Evolutionary conservation across 2,888 invertebrate genomes (phyloP).

Genomic region (Coenonympha arcania): DNA sequence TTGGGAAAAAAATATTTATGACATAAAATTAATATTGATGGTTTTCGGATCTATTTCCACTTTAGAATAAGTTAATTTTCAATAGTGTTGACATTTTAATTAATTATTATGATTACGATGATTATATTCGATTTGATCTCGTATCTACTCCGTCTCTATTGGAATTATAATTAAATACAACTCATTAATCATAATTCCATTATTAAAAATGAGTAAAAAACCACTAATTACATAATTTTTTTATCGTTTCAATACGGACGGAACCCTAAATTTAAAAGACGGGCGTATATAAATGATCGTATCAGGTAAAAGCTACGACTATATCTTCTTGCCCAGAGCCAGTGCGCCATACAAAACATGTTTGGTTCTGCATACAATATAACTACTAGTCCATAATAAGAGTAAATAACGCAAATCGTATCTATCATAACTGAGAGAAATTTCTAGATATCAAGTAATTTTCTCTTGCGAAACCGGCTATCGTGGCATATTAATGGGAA

Average conservation of each 20-base stretch:
- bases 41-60: neutral
- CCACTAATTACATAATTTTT: no score
- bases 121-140: no score
- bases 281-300: no score
- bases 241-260: no score
- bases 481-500: slow-evolving; percentile 37
- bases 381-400: slow-evolving; percentile 1
- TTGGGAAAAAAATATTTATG: no score
- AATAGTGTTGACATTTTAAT: neutral
- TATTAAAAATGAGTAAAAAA: no score
- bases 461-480: slow-evolving; percentile 23
- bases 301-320: no score
- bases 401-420: slow-evolving; percentile 2
- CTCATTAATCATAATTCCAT: no score
- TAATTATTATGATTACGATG: neutral
- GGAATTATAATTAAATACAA: no score
- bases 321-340: neutral
- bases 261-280: no score
- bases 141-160: no score
- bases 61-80: neutral
- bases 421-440: slow-evolving; percentile 2
- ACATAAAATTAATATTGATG: neutral
- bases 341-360: slow-evolving; percentile 2
- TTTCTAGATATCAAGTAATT: slow-evolving; percentile 20
- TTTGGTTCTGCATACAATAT: slow-evolving; percentile 6